These are phyloP conservation scores for Orientallactaga sibirica DNA, from an alignment of 2,797 vertebrate genomes.

Conservation along the genomic window DNA sequence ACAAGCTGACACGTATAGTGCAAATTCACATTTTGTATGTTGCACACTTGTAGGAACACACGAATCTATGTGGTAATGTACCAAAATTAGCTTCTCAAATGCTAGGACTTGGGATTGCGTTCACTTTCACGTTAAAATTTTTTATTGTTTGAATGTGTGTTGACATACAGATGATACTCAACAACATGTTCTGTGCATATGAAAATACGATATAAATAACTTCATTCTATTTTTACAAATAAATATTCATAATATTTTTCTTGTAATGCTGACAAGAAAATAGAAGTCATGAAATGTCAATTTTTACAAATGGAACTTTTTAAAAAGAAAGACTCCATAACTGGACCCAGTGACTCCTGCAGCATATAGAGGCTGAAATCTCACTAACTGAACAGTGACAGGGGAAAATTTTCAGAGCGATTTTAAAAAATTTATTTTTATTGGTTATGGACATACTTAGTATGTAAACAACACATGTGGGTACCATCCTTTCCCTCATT, in stretches of 20 bases:
- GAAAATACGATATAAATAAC: slow-evolving; percentile 39
- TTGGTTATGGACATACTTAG: too few species aligned
- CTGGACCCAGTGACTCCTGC: neutral
- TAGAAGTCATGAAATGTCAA: neutral
- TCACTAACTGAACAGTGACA: neutral
- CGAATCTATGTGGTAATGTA: too few species aligned
- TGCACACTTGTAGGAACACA: neutral
- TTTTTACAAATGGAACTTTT: slow-evolving; percentile 9
- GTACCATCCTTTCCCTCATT: too few species aligned
- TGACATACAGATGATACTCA: neutral
- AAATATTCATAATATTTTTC: neutral
- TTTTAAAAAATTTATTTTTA: neutral
- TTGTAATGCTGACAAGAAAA: neutral
- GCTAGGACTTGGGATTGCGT: too few species aligned
- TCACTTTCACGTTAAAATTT: too few species aligned
- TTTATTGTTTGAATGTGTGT: too few species aligned
- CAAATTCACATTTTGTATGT: neutral
- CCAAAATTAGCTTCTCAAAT: too few species aligned
- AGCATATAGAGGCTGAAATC: neutral
- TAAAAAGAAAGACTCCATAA: slow-evolving; percentile 2
- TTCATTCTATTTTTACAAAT: slow-evolving; percentile 33
- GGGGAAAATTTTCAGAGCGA: neutral
- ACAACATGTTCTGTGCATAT: neutral
- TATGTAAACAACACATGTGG: too few species aligned
- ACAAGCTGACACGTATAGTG: neutral